phyloP scores from a whole-genome alignment of 2,888 invertebrate species.

The Rotaria macrura region DNA sequence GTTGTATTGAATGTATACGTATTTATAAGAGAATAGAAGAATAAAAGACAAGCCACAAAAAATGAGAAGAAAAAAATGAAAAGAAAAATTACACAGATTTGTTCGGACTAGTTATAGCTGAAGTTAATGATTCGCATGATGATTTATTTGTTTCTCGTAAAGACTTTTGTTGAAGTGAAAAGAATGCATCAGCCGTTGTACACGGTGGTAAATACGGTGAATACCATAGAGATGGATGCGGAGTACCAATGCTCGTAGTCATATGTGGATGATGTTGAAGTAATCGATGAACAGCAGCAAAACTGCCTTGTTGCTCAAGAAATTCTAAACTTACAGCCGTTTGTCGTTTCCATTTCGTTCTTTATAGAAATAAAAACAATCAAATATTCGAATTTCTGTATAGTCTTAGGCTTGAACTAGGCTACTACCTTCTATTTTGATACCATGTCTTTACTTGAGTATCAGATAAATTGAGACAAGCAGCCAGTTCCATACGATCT shows the following conservation, averaged over 20 bases:
- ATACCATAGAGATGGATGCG: constrained; percentile 36
- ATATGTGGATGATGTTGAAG: constrained; percentile 47
- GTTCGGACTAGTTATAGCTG: neutral
- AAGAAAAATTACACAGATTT: neutral
- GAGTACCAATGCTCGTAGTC: neutral
- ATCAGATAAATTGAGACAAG: constrained; percentile 80
- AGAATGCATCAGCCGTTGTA: constrained; percentile 26
- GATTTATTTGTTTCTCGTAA: neutral
- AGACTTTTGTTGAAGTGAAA: constrained; percentile 10
- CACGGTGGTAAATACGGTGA: neutral
- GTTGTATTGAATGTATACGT: neutral
- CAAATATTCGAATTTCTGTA: too few relatives aligned
- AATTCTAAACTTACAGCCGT: constrained; percentile 28
- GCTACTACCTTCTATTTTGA: constrained; percentile 64
- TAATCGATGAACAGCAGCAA: constrained; percentile 90
- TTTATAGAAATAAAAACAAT: neutral
- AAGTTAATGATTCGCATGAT: neutral
- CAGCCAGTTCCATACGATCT: constrained; percentile 92
- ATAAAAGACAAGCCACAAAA: neutral
- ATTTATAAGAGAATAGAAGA: neutral
- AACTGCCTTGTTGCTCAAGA: constrained; percentile 74
- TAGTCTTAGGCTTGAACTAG: too few relatives aligned
- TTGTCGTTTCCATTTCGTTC: constrained; percentile 34
- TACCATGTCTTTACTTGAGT: constrained; percentile 99
- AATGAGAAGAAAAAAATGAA: neutral